Evolutionary conservation across 2,888 invertebrate species (phyloP).

Genomic region (Trissonchulus latispiculum): DNA sequence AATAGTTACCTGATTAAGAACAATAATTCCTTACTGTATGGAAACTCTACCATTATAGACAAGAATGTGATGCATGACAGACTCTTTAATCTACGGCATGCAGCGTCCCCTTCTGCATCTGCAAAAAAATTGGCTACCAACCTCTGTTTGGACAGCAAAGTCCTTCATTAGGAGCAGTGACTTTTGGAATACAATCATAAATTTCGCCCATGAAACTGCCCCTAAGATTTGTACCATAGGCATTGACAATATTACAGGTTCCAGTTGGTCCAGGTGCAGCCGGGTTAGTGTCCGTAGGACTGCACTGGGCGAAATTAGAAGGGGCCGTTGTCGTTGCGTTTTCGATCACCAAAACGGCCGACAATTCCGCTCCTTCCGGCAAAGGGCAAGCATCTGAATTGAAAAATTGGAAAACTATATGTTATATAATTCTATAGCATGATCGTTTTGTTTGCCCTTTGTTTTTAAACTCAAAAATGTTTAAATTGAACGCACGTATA

Average conservation of each 20-base stretch:
- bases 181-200: constrained; percentile 16
- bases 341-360: background rate
- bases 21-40: too few relatives aligned
- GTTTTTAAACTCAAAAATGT: too few relatives aligned
- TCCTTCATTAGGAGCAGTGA: background rate
- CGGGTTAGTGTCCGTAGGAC: background rate
- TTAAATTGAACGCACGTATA: too few relatives aligned
- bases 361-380: background rate
- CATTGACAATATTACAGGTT: background rate
- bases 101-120: too few relatives aligned
- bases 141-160: constrained; percentile 14
- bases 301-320: background rate
- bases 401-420: too few relatives aligned
- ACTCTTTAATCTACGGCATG: too few relatives aligned
- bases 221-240: background rate
- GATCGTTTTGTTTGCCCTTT: too few relatives aligned
- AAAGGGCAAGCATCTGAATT: constrained; percentile 11
- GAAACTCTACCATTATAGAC: too few relatives aligned
- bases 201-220: background rate
- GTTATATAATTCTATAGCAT: too few relatives aligned
- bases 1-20: too few relatives aligned
- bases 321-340: background rate
- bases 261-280: background rate
- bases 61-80: too few relatives aligned
- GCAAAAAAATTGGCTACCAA: too few relatives aligned